Evolutionary conservation across 2,113 vertebrate genomes (phyloP), one percentile per base, ranked within the genome.

Genomic region (Podiceps cristatus): DNA sequence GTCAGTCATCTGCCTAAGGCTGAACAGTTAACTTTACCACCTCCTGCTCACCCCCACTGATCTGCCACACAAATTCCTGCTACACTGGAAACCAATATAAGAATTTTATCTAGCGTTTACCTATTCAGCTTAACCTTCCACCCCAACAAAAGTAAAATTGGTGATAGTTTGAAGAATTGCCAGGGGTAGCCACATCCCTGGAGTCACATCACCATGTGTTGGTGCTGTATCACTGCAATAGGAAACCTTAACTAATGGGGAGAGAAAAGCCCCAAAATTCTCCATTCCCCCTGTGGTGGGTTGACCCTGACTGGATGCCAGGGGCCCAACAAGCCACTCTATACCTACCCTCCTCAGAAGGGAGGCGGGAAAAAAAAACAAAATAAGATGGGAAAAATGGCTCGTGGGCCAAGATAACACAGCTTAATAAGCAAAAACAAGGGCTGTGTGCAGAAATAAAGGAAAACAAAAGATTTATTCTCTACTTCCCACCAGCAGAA

Each of bases 201-300:
- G 13, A 10, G 45, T n/a, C 66, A 2, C 42, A 47, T 10, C 60
- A 29, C 16, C 31, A 9, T 0, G 9, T 50, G 20, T 22, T 24
- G 11, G 19, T 20, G 49, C 23, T 1, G 0, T 8, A 59, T 23
- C 64, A 69, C 13, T 2, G 24, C 59, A 66, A 2, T 1, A 42
- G 12, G 73, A 88, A 71, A 45, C 63, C 53, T 5, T 3, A 60
- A n/a, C 4, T 20, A 17, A 49, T 3, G 11, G 12, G 27, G 45
- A 78, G 14, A 58, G 9, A 74, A 35, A 81, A 59, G 5, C 10
- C 47, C n/a, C 50, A 0, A 27, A 23, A 77, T 78, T 67, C 56
- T n/a, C 37, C 45, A 8, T 35, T 60, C 7, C 13, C 24, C 6
- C 35, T 42, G 42, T 42, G 42, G 42, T 42, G 42, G 42, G 42